A percentile compares a stretch with the other conserved stretches of the same genome.
These are phyloP conservation scores for Kuschelorhynchus macadamiae DNA, from an alignment of 2,888 invertebrate species.

Conservation along the genomic window DNA sequence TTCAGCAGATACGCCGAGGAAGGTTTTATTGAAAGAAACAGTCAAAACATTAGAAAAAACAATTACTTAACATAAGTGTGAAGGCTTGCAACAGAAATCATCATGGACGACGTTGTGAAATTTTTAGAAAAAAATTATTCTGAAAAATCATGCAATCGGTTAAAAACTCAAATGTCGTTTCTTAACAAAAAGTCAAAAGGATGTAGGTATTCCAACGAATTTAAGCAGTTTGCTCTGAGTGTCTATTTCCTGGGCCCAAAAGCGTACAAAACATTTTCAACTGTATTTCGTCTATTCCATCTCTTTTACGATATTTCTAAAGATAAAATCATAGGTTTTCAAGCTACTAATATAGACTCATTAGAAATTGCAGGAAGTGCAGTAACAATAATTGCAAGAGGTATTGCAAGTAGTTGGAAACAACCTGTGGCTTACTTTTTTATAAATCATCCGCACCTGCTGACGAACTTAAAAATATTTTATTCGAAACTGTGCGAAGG, in stretches of 20 bases:
- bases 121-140: constrained; percentile 1
- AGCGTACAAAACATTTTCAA: constrained; percentile 44
- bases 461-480: constrained; percentile 38
- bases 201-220: constrained; percentile 27
- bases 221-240: constrained; percentile 2
- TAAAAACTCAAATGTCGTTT: too few species aligned
- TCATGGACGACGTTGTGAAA: constrained; percentile 2
- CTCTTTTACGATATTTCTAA: constrained; percentile 42
- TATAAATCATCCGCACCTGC: constrained; percentile 20
- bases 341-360: not conserved
- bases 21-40: too few species aligned
- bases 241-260: constrained; percentile 45
- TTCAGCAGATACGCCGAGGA: too few species aligned
- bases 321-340: constrained; percentile 17
- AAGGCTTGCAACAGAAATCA: constrained; percentile 2
- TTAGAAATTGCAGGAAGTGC: not conserved
- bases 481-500: constrained; percentile 30
- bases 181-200: constrained; percentile 19
- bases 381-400: too few species aligned
- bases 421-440: constrained; percentile 46
- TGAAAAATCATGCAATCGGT: too few species aligned
- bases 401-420: not conserved
- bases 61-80: not conserved
- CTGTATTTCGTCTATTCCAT: constrained; percentile 43
- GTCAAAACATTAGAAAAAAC: not conserved